A percentile compares a stretch with the other conserved stretches of the same genome.
Conservation (phyloP, 2,888 invertebrate genomes). For the Acanthosepion lycidas region DNA sequence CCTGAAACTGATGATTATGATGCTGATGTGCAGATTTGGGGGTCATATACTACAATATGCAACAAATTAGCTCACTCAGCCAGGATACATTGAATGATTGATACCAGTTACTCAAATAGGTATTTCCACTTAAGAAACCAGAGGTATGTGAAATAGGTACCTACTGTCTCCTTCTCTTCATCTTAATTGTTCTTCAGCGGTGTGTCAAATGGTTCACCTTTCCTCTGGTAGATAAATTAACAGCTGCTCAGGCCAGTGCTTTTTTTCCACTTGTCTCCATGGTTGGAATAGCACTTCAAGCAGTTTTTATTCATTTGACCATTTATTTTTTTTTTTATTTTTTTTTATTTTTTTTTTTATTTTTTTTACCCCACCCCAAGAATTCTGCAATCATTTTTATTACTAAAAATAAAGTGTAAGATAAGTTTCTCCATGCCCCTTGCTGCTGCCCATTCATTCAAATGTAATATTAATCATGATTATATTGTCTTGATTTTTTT, state of each 20-base stretch:
- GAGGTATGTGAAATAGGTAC: slow-evolving; percentile 49
- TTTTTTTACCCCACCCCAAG: background rate
- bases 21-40: background rate
- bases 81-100: slow-evolving; percentile 34
- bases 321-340: background rate
- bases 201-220: slow-evolving; percentile 39
- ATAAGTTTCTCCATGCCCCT: background rate
- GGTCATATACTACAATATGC: background rate
- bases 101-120: slow-evolving; percentile 46
- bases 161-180: slow-evolving; percentile 46
- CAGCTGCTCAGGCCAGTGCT: slow-evolving; percentile 24
- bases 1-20: background rate
- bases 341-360: too few relatives aligned
- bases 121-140: slow-evolving; percentile 46
- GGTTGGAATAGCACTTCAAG: slow-evolving; percentile 42
- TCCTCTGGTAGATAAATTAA: slow-evolving; percentile 39
- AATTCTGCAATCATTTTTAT: background rate
- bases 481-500: slow-evolving; percentile 22
- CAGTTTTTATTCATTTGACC: background rate
- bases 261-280: background rate
- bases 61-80: background rate
- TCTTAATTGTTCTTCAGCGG: slow-evolving; percentile 34
- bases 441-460: slow-evolving; percentile 42
- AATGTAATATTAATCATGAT: background rate
- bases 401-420: background rate